A percentile compares a stretch with the other conserved stretches of the same genome.
Evolutionary conservation across 2,888 invertebrate species (phyloP).

Genomic region (Drosophila meridionalis): DNA sequence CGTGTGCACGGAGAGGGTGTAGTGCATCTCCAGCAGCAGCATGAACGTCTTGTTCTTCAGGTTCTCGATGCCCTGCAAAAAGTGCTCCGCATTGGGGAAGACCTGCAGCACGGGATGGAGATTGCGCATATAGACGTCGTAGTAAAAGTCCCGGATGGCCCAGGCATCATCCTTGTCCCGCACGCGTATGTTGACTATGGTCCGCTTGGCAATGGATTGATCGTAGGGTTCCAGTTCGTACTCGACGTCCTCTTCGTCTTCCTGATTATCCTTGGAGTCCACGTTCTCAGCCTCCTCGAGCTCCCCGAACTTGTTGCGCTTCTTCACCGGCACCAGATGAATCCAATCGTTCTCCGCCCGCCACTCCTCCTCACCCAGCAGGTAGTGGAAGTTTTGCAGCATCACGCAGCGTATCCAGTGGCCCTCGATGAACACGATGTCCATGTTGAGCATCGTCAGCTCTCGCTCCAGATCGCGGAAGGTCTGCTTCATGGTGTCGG

Average conservation of each 20-base stretch:
- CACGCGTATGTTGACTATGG: constrained; percentile 77
- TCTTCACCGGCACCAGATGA: constrained; percentile 64
- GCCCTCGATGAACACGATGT: constrained; percentile 84
- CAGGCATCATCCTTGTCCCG: constrained; percentile 83
- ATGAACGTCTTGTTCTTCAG: constrained; percentile 83
- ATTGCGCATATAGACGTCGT: constrained; percentile 79
- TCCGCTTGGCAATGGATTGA: constrained; percentile 80
- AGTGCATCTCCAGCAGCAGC: constrained; percentile 82
- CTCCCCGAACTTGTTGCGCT: constrained; percentile 50
- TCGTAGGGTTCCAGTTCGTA: constrained; percentile 80
- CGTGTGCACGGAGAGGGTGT: constrained; percentile 79
- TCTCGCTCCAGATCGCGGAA: constrained; percentile 70
- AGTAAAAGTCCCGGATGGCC: constrained; percentile 83
- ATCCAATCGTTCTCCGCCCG: constrained; percentile 84
- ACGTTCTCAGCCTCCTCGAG: background rate
- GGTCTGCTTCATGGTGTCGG: constrained; percentile 76
- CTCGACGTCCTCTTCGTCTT: constrained; percentile 47
- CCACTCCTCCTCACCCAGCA: constrained; percentile 83
- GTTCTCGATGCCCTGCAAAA: constrained; percentile 77
- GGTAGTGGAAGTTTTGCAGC: constrained; percentile 84
- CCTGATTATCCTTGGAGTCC: constrained; percentile 30
- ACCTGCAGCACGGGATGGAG: constrained; percentile 80
- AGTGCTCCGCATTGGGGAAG: constrained; percentile 76
- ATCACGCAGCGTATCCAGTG: constrained; percentile 83
- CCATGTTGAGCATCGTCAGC: constrained; percentile 81